phyloP scores from a whole-genome alignment of 2,797 vertebrate genomes.

The Florisuga fusca region DNA sequence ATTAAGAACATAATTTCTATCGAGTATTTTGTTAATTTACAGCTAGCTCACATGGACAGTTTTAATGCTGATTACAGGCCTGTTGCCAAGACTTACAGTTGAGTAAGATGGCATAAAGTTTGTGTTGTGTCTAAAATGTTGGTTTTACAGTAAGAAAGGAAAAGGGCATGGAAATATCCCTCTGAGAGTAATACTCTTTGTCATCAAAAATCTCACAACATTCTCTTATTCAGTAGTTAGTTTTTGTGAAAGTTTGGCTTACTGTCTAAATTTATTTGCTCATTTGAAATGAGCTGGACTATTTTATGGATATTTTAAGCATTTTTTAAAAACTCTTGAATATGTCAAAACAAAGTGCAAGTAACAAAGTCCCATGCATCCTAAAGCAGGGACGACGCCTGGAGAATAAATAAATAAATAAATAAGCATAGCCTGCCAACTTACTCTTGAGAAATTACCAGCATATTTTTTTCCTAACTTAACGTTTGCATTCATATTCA shows the following conservation, averaged over 20 bases:
- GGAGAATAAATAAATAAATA: not conserved
- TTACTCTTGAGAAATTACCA: not conserved
- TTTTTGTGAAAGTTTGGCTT: not conserved
- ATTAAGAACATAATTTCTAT: not conserved
- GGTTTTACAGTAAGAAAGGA: not conserved
- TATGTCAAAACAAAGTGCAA: not conserved
- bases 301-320: not conserved
- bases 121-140: not conserved
- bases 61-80: not conserved
- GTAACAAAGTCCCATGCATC: not conserved
- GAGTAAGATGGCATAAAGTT: not conserved
- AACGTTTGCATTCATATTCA: slow-evolving; percentile 58
- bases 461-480: slow-evolving; percentile 14
- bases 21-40: not conserved
- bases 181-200: not conserved
- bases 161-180: not conserved
- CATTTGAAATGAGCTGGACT: not conserved
- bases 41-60: not conserved
- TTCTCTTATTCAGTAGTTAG: not conserved
- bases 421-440: not conserved
- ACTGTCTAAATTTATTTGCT: not conserved
- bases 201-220: not conserved
- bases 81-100: not conserved
- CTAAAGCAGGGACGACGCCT: not conserved
- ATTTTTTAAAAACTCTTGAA: not conserved